A percentile compares a stretch with the other conserved stretches of the same genome.
phyloP scores from a whole-genome alignment of 2,888 invertebrate genomes.

The Brachycybe producta region DNA sequence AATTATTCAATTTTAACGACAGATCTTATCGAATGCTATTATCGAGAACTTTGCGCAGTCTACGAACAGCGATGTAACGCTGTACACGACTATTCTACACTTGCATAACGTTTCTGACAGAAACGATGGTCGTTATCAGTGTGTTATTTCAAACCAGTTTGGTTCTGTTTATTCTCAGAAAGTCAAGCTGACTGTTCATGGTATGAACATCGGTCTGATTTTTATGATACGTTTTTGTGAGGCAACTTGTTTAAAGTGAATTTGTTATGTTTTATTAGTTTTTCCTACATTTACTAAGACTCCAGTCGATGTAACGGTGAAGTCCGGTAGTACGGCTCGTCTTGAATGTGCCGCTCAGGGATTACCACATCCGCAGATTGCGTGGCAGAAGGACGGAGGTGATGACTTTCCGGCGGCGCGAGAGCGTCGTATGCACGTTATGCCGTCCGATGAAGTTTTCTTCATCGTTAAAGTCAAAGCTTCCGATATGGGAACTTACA shows the following conservation, averaged over 20 bases:
- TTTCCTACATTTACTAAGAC: conserved; percentile 74
- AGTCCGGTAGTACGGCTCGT: conserved; percentile 69
- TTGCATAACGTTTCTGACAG: conserved; percentile 62
- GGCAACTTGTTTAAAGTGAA: neutral
- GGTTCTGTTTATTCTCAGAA: conserved; percentile 79
- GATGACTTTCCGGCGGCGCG: conserved; percentile 88
- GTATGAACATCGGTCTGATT: conserved; percentile 36
- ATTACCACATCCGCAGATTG: conserved; percentile 74
- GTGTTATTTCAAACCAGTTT: conserved; percentile 75
- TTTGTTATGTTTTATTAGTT: conserved; percentile 40
- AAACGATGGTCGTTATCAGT: conserved; percentile 82
- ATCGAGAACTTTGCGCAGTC: conserved; percentile 12
- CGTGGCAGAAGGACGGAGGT: conserved; percentile 74
- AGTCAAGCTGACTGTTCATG: conserved; percentile 71
- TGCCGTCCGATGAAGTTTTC: conserved; percentile 79
- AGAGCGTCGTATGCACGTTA: conserved; percentile 82
- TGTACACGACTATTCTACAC: conserved; percentile 50
- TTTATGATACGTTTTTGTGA: neutral
- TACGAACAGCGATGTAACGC: conserved; percentile 26
- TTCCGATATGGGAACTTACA: conserved; percentile 80
- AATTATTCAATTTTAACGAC: neutral
- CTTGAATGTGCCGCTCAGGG: conserved; percentile 85
- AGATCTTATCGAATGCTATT: conserved; percentile 10
- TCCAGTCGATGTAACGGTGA: conserved; percentile 69
- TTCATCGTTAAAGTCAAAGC: conserved; percentile 84